These are phyloP conservation scores for Ploceus nigricollis DNA, from an alignment of 2,113 vertebrate species.

Conservation along the genomic window DNA sequence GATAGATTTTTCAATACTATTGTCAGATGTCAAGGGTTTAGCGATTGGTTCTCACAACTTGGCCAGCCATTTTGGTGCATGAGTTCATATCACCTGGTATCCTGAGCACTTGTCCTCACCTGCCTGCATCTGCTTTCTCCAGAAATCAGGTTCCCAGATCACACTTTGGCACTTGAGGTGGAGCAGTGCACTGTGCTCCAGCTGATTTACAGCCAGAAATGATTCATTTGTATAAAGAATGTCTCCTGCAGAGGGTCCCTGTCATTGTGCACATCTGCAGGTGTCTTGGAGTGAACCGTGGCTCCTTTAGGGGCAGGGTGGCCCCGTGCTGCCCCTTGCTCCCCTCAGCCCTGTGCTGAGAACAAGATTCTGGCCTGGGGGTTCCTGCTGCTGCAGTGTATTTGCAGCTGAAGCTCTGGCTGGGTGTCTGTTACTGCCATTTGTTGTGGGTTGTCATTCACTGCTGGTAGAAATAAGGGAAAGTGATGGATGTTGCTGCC, in stretches of 20 bases:
- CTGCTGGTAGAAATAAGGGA: not conserved
- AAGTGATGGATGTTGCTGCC: not conserved
- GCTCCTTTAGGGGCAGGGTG: not conserved
- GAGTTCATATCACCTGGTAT: not conserved
- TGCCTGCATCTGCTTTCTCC: not conserved
- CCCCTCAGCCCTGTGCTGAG: rapidly evolving
- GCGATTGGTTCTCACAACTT: not conserved
- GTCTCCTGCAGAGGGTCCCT: not conserved
- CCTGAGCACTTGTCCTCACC: not conserved
- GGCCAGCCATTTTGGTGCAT: not conserved
- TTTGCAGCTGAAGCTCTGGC: not conserved
- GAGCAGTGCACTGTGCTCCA: not conserved
- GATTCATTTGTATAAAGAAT: rapidly evolving
- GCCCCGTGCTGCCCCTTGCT: not conserved
- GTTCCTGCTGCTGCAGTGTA: rapidly evolving
- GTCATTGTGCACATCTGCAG: not conserved
- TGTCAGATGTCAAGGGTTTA: not conserved
- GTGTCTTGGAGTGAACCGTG: not conserved
- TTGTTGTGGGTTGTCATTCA: not conserved
- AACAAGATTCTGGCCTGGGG: not conserved
- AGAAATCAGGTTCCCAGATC: not conserved
- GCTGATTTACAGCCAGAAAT: not conserved
- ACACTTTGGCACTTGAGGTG: not conserved
- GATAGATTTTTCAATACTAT: not conserved
- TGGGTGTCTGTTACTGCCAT: not conserved